phyloP scores from a whole-genome alignment of 2,113 vertebrate species.

The Chaenogobius annularis region DNA sequence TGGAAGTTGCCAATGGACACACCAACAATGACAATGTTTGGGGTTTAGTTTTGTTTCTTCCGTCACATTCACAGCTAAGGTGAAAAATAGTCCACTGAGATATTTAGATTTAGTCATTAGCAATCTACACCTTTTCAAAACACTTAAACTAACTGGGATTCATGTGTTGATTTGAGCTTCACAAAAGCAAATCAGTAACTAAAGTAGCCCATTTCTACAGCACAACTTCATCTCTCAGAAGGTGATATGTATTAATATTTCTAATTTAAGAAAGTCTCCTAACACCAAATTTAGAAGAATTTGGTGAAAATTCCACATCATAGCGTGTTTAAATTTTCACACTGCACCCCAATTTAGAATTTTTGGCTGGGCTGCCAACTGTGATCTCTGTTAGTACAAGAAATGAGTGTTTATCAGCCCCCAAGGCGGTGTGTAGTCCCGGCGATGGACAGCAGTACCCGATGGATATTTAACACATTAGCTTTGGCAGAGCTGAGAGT shows the following conservation, averaged over 20 bases:
- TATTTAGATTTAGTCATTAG: slow-evolving; percentile 48
- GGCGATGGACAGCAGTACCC: slow-evolving; percentile 72
- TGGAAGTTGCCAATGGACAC: slow-evolving; percentile 58
- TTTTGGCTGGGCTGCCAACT: slow-evolving; percentile 44
- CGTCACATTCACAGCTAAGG: slow-evolving; percentile 55
- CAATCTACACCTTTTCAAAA: slow-evolving; percentile 45
- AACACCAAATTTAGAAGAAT: slow-evolving; percentile 49
- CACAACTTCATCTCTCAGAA: slow-evolving; percentile 14
- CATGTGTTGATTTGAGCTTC: slow-evolving; percentile 27
- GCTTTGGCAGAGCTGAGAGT: slow-evolving; percentile 73
- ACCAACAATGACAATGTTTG: slow-evolving; percentile 49
- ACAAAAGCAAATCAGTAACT: slow-evolving; percentile 27
- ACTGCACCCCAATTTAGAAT: slow-evolving; percentile 63
- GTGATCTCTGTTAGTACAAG: slow-evolving; percentile 60
- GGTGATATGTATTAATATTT: slow-evolving; percentile 20
- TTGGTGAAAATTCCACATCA: slow-evolving; percentile 44
- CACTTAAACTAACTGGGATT: slow-evolving; percentile 26
- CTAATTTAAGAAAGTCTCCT: slow-evolving; percentile 28
- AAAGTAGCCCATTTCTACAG: slow-evolving; percentile 17
- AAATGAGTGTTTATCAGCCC: slow-evolving; percentile 64
- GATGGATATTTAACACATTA: slow-evolving; percentile 77
- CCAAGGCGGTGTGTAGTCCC: slow-evolving; percentile 56
- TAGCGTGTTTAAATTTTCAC: slow-evolving; percentile 47
- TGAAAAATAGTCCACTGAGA: slow-evolving; percentile 54
- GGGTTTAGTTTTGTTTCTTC: slow-evolving; percentile 30